Conservation (phyloP, 1,140 invertebrate genomes). For the Anastrepha obliqua region DNA sequence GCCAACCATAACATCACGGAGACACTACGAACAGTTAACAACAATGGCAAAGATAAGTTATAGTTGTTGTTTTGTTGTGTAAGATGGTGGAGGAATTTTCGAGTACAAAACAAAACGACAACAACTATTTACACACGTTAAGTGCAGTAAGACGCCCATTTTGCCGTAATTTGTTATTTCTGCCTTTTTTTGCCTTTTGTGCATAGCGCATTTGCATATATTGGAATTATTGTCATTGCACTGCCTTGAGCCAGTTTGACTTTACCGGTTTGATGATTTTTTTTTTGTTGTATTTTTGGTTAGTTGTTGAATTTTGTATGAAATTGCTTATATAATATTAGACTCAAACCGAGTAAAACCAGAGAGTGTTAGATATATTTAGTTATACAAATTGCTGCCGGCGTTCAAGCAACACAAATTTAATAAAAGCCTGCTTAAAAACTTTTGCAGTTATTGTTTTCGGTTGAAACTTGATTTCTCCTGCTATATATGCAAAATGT, state of each 20-base stretch:
- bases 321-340: no score
- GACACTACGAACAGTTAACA: neutral
- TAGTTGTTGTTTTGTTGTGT: neutral
- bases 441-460: no score
- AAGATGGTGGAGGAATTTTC: neutral
- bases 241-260: conserved; percentile 23
- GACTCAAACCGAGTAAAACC: neutral
- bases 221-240: neutral
- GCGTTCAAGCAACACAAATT: no score
- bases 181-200: neutral
- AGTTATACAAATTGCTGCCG: no score
- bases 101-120: neutral
- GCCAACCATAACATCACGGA: neutral
- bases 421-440: no score
- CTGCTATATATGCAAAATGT: no score
- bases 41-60: neutral
- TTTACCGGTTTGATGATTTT: neutral
- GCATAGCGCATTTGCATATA: neutral
- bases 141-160: conserved; percentile 18
- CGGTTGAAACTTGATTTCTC: no score
- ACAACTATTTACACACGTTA: neutral
- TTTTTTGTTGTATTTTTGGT: neutral
- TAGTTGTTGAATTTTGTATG: neutral
- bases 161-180: conserved; percentile 31
- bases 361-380: no score